Evolutionary conservation across 2,113 vertebrate genomes (phyloP).

Genomic region (Herpetotheres cachinnans): DNA sequence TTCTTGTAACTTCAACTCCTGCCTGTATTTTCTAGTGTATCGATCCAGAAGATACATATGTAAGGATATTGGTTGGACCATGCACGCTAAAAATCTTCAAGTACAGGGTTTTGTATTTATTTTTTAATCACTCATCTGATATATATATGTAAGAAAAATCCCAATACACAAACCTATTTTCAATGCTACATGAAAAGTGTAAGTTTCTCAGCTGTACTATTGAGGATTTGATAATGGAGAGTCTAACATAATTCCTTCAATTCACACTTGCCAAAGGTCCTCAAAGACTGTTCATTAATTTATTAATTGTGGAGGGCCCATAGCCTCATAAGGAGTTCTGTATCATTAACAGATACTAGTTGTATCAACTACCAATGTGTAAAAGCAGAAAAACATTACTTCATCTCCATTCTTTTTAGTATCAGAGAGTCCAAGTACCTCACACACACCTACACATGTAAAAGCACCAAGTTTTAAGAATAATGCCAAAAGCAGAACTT

Average conservation of each 20-base stretch:
- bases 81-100: not conserved
- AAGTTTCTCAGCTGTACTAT: not conserved
- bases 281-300: not conserved
- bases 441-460: not conserved
- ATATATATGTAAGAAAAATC: not conserved
- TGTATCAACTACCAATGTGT: not conserved
- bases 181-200: not conserved
- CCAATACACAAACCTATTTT: not conserved
- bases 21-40: not conserved
- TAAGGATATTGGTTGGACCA: not conserved
- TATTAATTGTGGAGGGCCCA: not conserved
- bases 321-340: not conserved
- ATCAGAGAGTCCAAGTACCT: not conserved
- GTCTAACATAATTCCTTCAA: not conserved
- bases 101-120: not conserved
- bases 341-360: not conserved
- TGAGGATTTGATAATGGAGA: not conserved
- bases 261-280: not conserved
- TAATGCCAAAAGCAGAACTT: not conserved
- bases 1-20: not conserved
- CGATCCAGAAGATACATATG: not conserved
- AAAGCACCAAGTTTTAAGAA: not conserved
- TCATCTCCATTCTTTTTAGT: not conserved
- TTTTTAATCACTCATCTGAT: not conserved
- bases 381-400: not conserved